A percentile compares a stretch with the other conserved stretches of the same genome.
Conservation (phyloP, 2,888 invertebrate genomes). For the Barypeithes pellucidus region DNA sequence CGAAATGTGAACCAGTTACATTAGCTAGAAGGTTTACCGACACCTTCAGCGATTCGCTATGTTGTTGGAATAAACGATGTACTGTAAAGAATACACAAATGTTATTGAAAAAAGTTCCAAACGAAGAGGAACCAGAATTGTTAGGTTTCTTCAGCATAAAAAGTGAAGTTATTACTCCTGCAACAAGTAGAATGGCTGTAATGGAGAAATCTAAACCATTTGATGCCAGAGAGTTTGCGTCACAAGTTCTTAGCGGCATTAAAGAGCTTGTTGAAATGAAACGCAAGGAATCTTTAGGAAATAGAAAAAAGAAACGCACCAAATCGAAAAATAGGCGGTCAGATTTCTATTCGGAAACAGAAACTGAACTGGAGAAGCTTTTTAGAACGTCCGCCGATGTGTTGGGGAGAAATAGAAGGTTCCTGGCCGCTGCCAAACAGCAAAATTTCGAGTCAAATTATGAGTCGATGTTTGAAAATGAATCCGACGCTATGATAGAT, state of each 20-base stretch:
- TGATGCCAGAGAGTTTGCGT: background rate
- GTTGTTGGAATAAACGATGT: constrained; percentile 44
- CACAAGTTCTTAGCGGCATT: constrained; percentile 55
- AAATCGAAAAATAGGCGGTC: constrained; percentile 41
- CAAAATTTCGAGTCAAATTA: constrained; percentile 14
- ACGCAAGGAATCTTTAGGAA: constrained; percentile 26
- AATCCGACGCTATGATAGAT: constrained; percentile 33
- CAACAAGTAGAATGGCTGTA: constrained; percentile 40
- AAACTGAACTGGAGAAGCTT: constrained; percentile 55
- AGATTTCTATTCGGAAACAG: constrained; percentile 56
- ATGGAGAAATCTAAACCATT: constrained; percentile 23
- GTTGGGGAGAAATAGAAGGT: constrained; percentile 56
- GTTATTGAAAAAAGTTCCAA: constrained; percentile 45
- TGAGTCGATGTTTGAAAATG: constrained; percentile 34
- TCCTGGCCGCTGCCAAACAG: constrained; percentile 54
- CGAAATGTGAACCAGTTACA: background rate
- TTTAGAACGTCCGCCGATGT: constrained; percentile 49
- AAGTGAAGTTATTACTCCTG: constrained; percentile 51
- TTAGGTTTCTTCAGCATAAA: constrained; percentile 58
- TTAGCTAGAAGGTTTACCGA: background rate
- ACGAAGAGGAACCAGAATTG: constrained; percentile 46
- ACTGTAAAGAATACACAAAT: constrained; percentile 47
- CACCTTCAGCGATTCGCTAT: constrained; percentile 1
- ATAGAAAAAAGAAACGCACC: constrained; percentile 27
- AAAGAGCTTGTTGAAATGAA: constrained; percentile 53